Conservation (phyloP, 2,888 invertebrate species). For the Sarcophaga caerulescens region DNA sequence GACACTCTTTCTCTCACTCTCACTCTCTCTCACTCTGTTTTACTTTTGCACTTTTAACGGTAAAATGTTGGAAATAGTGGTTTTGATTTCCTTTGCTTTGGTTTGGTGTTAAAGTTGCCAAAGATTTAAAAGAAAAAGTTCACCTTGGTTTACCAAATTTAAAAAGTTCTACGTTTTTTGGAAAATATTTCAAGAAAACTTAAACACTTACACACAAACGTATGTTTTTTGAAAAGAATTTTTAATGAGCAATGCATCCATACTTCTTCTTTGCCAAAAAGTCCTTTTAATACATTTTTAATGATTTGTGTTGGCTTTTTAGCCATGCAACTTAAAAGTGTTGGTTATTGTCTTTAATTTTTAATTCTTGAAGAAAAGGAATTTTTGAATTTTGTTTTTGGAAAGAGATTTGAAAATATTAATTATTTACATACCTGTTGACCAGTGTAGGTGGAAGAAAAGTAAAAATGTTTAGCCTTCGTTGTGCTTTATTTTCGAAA, state of each 20-base stretch:
- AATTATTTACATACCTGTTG: background rate
- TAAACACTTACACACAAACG: background rate
- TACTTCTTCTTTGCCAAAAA: background rate
- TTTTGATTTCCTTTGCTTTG: too few species aligned
- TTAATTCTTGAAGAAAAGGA: background rate
- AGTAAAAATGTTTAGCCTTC: background rate
- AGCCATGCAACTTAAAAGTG: background rate
- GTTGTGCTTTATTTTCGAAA: too few species aligned
- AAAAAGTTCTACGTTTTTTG: slow-evolving; percentile 34
- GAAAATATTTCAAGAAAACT: background rate
- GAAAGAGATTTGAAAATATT: background rate
- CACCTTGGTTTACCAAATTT: slow-evolving; percentile 39
- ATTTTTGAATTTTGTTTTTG: background rate
- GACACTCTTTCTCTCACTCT: background rate
- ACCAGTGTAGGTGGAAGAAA: background rate
- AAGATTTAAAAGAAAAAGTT: slow-evolving; percentile 3
- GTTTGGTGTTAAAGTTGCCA: background rate
- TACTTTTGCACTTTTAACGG: background rate
- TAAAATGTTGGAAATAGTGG: background rate
- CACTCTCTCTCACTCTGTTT: background rate
- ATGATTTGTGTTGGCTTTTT: background rate
- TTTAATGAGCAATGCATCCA: background rate
- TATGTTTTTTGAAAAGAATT: background rate
- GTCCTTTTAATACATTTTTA: background rate
- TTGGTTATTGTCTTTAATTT: background rate